Conservation (phyloP, 2,113 vertebrate species). For the Festucalex cinctus region DNA sequence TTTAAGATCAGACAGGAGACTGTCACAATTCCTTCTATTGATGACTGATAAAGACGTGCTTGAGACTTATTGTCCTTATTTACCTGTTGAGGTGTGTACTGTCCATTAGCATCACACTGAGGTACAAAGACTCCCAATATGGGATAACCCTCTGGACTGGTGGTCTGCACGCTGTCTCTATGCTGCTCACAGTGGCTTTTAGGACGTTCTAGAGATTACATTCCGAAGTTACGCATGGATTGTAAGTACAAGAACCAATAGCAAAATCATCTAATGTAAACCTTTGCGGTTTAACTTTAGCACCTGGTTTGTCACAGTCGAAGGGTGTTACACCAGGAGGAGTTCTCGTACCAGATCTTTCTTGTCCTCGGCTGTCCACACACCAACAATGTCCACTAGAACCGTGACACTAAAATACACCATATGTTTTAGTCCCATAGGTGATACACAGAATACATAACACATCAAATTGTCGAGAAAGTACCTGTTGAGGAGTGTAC, state of each 20-base stretch:
- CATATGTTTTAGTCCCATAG: not conserved
- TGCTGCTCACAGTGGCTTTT: constrained; percentile 73
- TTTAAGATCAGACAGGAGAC: not conserved
- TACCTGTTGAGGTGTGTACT: constrained; percentile 49
- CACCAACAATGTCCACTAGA: constrained; percentile 84
- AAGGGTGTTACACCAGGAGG: constrained; percentile 47
- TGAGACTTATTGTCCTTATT: not conserved
- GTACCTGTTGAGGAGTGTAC: constrained; percentile 70
- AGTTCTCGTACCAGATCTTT: constrained; percentile 74
- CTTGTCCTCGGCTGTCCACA: constrained; percentile 72
- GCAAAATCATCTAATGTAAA: constrained; percentile 3
- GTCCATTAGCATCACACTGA: constrained; percentile 77
- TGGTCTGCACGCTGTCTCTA: constrained; percentile 45
- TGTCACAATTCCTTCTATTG: not conserved
- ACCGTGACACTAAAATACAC: constrained; percentile 6
- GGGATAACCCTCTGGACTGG: constrained; percentile 25
- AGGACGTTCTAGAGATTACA: constrained; percentile 16
- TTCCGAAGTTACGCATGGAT: not conserved
- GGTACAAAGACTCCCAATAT: constrained; percentile 62
- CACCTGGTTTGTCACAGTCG: constrained; percentile 39
- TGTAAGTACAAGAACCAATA: too few species aligned
- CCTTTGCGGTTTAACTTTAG: not conserved
- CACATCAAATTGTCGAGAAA: not conserved
- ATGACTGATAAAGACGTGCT: not conserved
- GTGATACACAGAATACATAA: not conserved